phyloP scores from a whole-genome alignment of 37 sponge, comb jelly and placozoan genomes.

The Crambe crambe region DNA sequence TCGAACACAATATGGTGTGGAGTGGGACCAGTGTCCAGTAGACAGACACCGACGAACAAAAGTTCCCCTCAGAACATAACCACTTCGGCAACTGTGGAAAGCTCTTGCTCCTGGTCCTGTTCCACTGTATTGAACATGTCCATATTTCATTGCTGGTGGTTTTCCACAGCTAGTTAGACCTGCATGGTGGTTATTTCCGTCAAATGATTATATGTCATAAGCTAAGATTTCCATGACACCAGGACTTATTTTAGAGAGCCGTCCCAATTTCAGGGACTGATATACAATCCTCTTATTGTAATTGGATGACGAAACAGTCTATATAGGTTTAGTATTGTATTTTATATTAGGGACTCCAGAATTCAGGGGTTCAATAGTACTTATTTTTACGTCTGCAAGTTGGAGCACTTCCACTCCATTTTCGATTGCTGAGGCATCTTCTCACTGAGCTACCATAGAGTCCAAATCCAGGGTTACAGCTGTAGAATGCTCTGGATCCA shows the following conservation, averaged over 20 bases:
- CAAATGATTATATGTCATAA: background rate
- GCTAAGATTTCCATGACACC: too few species aligned
- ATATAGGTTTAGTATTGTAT: too few species aligned
- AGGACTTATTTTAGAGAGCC: too few species aligned
- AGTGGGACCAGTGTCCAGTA: background rate
- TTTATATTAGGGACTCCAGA: background rate
- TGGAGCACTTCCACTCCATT: conserved; percentile 12
- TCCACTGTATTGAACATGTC: background rate
- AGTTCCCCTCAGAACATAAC: background rate
- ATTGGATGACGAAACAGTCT: too few species aligned
- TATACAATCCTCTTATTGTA: too few species aligned
- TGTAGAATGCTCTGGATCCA: too few species aligned
- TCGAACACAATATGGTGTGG: background rate
- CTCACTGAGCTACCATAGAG: background rate
- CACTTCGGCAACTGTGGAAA: background rate
- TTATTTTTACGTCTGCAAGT: conserved; percentile 1
- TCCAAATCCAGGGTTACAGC: conserved; percentile 9
- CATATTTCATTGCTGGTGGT: background rate
- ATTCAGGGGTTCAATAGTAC: background rate
- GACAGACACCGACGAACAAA: background rate
- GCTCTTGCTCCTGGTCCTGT: background rate
- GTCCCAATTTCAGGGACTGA: too few species aligned
- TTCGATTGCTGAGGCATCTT: conserved; percentile 11
- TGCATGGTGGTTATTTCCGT: background rate
- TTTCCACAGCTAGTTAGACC: background rate